These are phyloP conservation scores for Gobius niger DNA, from an alignment of 2,113 vertebrate genomes.

Conservation along the genomic window DNA sequence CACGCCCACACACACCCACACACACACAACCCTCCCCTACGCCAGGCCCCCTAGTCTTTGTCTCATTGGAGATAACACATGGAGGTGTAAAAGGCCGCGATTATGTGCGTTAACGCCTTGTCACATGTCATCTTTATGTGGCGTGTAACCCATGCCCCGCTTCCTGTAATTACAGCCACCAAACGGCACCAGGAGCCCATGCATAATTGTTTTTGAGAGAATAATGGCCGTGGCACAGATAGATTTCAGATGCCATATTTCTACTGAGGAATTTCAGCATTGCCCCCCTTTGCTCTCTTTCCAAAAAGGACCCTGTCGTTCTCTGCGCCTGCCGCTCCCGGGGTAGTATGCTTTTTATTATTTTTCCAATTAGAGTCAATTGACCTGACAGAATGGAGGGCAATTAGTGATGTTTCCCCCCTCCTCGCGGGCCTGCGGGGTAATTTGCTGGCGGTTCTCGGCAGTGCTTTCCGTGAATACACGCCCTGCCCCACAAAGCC, in stretches of 20 bases:
- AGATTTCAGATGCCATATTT: constrained; percentile 74
- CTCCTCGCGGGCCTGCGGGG: constrained; percentile 88
- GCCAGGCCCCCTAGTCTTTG: constrained; percentile 25
- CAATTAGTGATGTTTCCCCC: constrained; percentile 95
- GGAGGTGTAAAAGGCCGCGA: constrained; percentile 56
- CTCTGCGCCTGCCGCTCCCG: constrained; percentile 86
- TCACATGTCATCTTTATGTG: constrained; percentile 60
- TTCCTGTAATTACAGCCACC: constrained; percentile 67
- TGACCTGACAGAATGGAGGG: constrained; percentile 99
- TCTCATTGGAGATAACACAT: constrained; percentile 45
- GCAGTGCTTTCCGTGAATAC: constrained; percentile 92
- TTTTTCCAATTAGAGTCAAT: constrained; percentile 99
- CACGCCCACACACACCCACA: not conserved
- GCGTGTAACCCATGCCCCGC: constrained; percentile 62
- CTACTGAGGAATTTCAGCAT: constrained; percentile 61
- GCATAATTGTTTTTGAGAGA: constrained; percentile 70
- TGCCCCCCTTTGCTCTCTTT: constrained; percentile 32
- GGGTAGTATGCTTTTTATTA: constrained; percentile 98
- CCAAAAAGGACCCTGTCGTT: constrained; percentile 69
- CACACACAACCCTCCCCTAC: constrained; percentile 4
- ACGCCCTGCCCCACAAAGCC: constrained; percentile 83
- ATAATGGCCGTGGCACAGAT: constrained; percentile 60
- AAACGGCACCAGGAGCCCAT: constrained; percentile 63
- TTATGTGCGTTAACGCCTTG: constrained; percentile 62
- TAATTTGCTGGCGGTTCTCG: constrained; percentile 97